Percentiles rank a stretch among this genome's conserved stretches.
These are phyloP conservation scores for Oxytorus armatus DNA, from an alignment of 2,888 invertebrate genomes.

Conservation along the genomic window DNA sequence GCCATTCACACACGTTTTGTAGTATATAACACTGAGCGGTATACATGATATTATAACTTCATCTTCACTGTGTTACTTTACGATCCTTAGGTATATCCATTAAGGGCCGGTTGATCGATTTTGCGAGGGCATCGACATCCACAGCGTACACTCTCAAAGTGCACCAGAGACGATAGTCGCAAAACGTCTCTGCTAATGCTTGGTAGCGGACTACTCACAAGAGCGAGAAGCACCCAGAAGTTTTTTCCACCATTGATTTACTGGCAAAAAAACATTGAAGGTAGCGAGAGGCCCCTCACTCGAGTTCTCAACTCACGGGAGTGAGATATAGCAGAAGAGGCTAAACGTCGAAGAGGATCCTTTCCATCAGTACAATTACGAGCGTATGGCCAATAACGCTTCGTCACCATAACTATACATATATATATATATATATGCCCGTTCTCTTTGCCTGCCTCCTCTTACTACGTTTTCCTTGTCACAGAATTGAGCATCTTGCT, in stretches of 20 bases:
- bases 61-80: slow-evolving; percentile 34
- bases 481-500: not conserved
- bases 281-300: slow-evolving; percentile 17
- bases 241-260: slow-evolving; percentile 59
- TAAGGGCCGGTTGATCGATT: slow-evolving; percentile 59
- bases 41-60: slow-evolving; percentile 31
- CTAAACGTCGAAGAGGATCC: slow-evolving; percentile 35
- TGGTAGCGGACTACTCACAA: slow-evolving; percentile 25
- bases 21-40: slow-evolving; percentile 4
- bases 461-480: not conserved
- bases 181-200: slow-evolving; percentile 38
- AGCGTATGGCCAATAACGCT: slow-evolving; percentile 23
- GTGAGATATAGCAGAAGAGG: slow-evolving; percentile 30
- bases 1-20: too few relatives aligned
- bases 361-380: slow-evolving; percentile 56
- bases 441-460: not conserved
- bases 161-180: slow-evolving; percentile 39
- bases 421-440: slow-evolving; percentile 5
- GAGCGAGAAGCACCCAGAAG: slow-evolving; percentile 18
- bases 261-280: slow-evolving; percentile 33
- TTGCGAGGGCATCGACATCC: slow-evolving; percentile 47
- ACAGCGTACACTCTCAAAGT: slow-evolving; percentile 23
- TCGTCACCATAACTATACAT: slow-evolving; percentile 4
- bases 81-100: slow-evolving; percentile 47
- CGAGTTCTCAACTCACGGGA: slow-evolving; percentile 33